Percentiles rank a stretch among this genome's conserved stretches.
phyloP scores from a whole-genome alignment of 2,113 vertebrate species.

The Nanorana parkeri region DNA sequence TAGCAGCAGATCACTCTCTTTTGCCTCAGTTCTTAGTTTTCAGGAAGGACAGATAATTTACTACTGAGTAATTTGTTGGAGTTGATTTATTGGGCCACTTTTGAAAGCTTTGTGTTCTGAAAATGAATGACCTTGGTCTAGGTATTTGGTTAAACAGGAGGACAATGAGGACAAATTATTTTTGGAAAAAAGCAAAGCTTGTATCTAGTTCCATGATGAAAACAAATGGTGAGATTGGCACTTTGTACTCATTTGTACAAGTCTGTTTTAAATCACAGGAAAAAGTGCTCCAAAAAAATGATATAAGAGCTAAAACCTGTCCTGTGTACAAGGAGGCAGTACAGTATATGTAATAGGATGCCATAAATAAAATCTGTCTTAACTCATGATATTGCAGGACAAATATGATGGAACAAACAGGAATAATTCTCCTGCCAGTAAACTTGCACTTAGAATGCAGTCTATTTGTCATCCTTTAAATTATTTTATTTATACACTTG shows the following conservation, averaged over 20 bases:
- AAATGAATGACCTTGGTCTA: slow-evolving; percentile 69
- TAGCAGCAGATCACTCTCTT: slow-evolving; percentile 60
- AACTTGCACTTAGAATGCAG: slow-evolving; percentile 38
- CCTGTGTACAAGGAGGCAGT: slow-evolving; percentile 17
- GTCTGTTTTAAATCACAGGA: slow-evolving; percentile 51
- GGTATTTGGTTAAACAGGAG: slow-evolving; percentile 69
- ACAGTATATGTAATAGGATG: slow-evolving; percentile 41
- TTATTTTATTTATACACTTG: slow-evolving; percentile 36
- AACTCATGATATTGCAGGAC: slow-evolving; percentile 40
- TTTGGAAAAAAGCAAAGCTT: slow-evolving; percentile 42
- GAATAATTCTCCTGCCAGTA: slow-evolving; percentile 31
- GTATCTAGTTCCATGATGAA: slow-evolving; percentile 41
- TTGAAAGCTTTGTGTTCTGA: slow-evolving; percentile 62
- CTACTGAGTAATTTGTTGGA: slow-evolving; percentile 67
- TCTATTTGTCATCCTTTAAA: slow-evolving; percentile 49
- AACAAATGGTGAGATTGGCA: slow-evolving; percentile 34
- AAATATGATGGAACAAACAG: slow-evolving; percentile 46
- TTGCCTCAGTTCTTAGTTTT: slow-evolving; percentile 60
- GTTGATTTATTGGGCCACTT: slow-evolving; percentile 67
- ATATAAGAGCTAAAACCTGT: slow-evolving; percentile 29
- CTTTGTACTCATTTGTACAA: slow-evolving; percentile 52
- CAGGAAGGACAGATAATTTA: slow-evolving; percentile 68
- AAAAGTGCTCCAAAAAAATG: slow-evolving; percentile 37
- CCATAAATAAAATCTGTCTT: slow-evolving; percentile 53
- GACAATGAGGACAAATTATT: slow-evolving; percentile 60